Evolutionary conservation across 2,888 invertebrate genomes (phyloP).

Genomic region (Drosophila kokeensis): DNA sequence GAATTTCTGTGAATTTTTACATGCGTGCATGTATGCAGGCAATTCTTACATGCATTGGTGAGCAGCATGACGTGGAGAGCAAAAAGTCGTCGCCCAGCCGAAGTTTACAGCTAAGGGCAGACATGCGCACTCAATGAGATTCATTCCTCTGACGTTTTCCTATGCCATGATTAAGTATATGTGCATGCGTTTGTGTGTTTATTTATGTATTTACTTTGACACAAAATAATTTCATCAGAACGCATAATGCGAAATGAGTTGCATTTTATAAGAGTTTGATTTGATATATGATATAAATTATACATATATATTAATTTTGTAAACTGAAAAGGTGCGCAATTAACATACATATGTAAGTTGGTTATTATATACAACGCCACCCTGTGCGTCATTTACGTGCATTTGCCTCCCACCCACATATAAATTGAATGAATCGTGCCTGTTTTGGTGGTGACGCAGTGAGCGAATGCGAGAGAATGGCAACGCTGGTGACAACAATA

Average conservation of each 20-base stretch:
- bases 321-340: conserved; percentile 9
- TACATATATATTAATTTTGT: neutral
- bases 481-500: conserved; percentile 6
- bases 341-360: conserved; percentile 13
- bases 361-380: conserved; percentile 22
- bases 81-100: conserved; percentile 20
- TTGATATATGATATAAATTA: neutral
- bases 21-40: conserved; percentile 1
- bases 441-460: conserved; percentile 33
- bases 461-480: conserved; percentile 23
- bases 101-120: conserved; percentile 68
- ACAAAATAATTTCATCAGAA: neutral
- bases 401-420: conserved; percentile 18
- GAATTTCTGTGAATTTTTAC: neutral
- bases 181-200: neutral
- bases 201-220: neutral
- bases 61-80: conserved; percentile 36
- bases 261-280: neutral
- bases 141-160: conserved; percentile 14
- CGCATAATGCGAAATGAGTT: neutral
- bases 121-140: conserved; percentile 66
- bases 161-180: conserved; percentile 14
- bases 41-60: conserved; percentile 13
- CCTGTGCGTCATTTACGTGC: conserved; percentile 46
- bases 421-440: conserved; percentile 8